Base-by-base conservation (phyloP, 2,888 invertebrate species). In the Caenorhabditis sp. region DNA sequence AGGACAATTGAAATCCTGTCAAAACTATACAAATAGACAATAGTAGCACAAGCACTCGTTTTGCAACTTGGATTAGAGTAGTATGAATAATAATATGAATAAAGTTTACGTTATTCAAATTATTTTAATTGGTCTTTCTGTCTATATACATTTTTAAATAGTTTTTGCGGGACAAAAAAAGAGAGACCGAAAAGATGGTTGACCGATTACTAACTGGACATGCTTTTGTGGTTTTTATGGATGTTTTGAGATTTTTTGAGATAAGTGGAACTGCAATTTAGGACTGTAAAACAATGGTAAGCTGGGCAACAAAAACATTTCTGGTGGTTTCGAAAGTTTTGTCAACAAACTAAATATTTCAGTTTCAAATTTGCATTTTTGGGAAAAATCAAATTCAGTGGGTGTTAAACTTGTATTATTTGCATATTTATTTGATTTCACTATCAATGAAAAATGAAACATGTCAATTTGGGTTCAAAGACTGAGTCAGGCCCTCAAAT, bases 141-240 rank as follows among this genome's bases (percentile, higher is more conserved):
- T 52, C 52, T 52, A 20, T 23, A 31, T 10, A 31, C 10, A 31
- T 31, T 31, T 31, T 43, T 17, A 43, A 43, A 43, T 43, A 17
- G 43, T 43, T 43, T 14, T 43, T 5, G 17, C 12, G 43, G 43
- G 43, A 17, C 2, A 17, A 43, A 43, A 43, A 43, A 43, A 43
- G 43, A 58, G 61, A 43, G 59, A 52, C 60, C 25, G 27, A 58
- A 54, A 63, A 63, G 72, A 72, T 72, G 57, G 64, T 52, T 63
- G 67, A 64, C 67, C 72, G 72, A 72, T 72, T 72, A 72, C 72
- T 53, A 67, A 43, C 43, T 43, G 43, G 43, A 43, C 43, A 43
- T 43, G 14, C 14, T 43, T 43, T 43, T 17, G 43, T 17, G 43
- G 43, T 43, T 43, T 43, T 43, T 17, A 43, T 43, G 43, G 43